phyloP scores from a whole-genome alignment of 2,888 invertebrate species.

The Noctua fimbriata region DNA sequence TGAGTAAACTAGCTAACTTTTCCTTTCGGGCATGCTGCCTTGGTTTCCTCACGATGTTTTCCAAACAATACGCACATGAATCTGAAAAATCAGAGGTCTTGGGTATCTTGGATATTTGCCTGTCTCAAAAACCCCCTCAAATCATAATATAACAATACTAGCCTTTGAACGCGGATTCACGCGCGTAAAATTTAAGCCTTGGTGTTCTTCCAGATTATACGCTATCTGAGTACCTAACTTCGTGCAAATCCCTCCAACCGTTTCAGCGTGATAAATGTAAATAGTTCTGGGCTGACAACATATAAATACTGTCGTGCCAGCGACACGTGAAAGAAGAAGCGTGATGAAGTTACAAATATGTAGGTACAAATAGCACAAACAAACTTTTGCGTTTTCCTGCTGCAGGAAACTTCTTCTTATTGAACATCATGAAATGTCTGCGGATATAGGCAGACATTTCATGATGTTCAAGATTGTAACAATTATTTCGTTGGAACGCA shows the following conservation, averaged over 20 bases:
- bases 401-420: neutral
- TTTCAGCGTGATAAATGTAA: neutral
- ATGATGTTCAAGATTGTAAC: neutral
- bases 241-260: neutral
- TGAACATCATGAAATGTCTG: too few species aligned
- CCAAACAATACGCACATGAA: too few species aligned
- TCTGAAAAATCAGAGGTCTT: too few species aligned
- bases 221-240: neutral
- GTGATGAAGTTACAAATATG: neutral
- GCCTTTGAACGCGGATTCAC: neutral
- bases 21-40: neutral
- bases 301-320: neutral
- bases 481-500: constrained; percentile 4
- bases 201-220: too few species aligned
- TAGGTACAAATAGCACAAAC: neutral
- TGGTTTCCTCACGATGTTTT: too few species aligned
- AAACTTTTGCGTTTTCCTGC: neutral
- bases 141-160: neutral
- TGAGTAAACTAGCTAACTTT: neutral
- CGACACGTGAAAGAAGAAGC: neutral
- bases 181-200: neutral
- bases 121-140: neutral
- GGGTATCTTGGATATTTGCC: too few species aligned
- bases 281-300: neutral
- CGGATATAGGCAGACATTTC: neutral